Evolutionary conservation across 2,797 vertebrate species (phyloP).

Genomic region (Clamator glandarius): DNA sequence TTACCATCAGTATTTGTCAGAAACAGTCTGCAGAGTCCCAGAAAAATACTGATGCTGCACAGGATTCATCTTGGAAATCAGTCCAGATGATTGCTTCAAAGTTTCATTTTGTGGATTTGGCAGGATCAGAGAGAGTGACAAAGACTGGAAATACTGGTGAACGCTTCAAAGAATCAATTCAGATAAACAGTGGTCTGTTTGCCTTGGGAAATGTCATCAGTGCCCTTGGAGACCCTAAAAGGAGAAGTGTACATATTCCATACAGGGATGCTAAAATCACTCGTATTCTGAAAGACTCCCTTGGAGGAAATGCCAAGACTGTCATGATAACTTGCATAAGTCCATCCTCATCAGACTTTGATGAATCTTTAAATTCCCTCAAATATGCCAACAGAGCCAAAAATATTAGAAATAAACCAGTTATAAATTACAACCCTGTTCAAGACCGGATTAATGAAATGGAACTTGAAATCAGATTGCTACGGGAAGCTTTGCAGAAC

Average conservation of each 20-base stretch:
- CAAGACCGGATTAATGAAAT: slow-evolving; percentile 84
- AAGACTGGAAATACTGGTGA: slow-evolving; percentile 88
- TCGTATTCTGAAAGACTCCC: slow-evolving; percentile 89
- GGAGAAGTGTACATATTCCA: slow-evolving; percentile 83
- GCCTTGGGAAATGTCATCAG: slow-evolving; percentile 92
- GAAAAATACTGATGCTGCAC: slow-evolving; percentile 19
- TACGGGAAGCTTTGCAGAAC: slow-evolving; percentile 85
- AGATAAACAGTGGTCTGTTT: slow-evolving; percentile 89
- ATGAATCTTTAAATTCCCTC: slow-evolving; percentile 89
- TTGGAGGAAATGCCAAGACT: slow-evolving; percentile 90
- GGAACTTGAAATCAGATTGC: slow-evolving; percentile 83
- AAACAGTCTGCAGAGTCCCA: slow-evolving; percentile 42
- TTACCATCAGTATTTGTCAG: slow-evolving; percentile 86
- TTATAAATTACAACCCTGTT: slow-evolving; percentile 80
- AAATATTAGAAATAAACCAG: slow-evolving; percentile 85
- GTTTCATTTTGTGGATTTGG: slow-evolving; percentile 91
- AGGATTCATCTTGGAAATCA: slow-evolving; percentile 55
- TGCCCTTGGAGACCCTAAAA: slow-evolving; percentile 84
- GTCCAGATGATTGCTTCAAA: slow-evolving; percentile 80
- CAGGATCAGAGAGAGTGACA: slow-evolving; percentile 88
- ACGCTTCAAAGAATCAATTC: slow-evolving; percentile 88
- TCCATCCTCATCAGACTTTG: slow-evolving; percentile 85
- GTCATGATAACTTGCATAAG: slow-evolving; percentile 92
- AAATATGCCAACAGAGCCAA: slow-evolving; percentile 89
- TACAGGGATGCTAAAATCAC: slow-evolving; percentile 93